These are phyloP conservation scores for Proterorhinus semilunaris DNA, from an alignment of 2,113 vertebrate genomes.

Conservation along the genomic window DNA sequence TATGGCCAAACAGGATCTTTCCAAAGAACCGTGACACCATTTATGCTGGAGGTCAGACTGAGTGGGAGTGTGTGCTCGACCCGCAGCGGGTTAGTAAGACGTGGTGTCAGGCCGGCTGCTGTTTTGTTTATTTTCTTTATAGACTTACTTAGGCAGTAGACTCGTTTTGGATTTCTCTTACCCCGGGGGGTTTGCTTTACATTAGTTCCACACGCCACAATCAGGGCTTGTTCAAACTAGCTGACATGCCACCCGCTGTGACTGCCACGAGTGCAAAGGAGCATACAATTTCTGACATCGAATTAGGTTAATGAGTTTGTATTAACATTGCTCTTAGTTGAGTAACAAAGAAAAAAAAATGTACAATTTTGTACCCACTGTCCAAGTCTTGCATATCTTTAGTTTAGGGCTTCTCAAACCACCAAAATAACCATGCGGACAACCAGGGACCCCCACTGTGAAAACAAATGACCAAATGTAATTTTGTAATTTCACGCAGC, in stretches of 20 bases:
- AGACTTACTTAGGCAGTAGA: background rate
- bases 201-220: constrained; percentile 13
- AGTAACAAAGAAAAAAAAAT: too few relatives aligned
- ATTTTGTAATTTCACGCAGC: too few relatives aligned
- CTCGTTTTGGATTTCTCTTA: constrained; percentile 25
- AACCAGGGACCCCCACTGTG: too few relatives aligned
- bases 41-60: constrained; percentile 34
- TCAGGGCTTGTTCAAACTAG: constrained; percentile 3
- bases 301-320: background rate
- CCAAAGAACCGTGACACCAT: constrained; percentile 33
- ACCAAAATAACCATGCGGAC: too few relatives aligned
- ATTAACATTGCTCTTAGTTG: background rate
- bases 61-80: constrained; percentile 23
- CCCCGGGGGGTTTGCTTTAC: background rate
- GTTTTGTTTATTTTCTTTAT: constrained; percentile 35
- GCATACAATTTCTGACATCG: background rate
- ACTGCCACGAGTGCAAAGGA: constrained; percentile 18
- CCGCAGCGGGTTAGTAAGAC: constrained; percentile 15
- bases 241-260: background rate
- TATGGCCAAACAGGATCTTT: constrained; percentile 51
- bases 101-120: constrained; percentile 23
- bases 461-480: too few relatives aligned
- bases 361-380: too few relatives aligned
- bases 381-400: too few relatives aligned
- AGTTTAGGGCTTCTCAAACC: too few relatives aligned